phyloP scores from a whole-genome alignment of 1,140 invertebrate species.

The Leptinotarsa defecta region DNA sequence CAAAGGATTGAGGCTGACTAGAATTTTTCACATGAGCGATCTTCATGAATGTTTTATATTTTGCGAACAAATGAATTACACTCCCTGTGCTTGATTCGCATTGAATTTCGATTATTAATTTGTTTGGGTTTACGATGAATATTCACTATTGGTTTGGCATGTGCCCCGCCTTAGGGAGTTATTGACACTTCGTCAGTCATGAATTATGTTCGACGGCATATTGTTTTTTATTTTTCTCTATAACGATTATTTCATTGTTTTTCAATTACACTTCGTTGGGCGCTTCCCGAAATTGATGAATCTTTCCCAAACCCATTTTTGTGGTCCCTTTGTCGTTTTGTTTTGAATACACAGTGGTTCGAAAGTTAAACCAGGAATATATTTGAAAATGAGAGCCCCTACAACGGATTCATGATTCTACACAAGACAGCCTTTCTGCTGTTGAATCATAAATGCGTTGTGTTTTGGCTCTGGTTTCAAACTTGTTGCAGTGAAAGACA shows the following conservation, averaged over 20 bases:
- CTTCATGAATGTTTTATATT: background rate
- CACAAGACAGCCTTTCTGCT: no score
- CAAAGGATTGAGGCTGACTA: background rate
- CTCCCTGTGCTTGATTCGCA: conserved; percentile 7
- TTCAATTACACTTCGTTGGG: background rate
- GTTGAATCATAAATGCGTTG: no score
- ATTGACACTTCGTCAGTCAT: background rate
- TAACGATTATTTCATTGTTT: conserved; percentile 5
- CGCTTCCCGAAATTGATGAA: no score
- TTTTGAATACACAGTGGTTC: no score
- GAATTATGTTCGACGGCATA: background rate
- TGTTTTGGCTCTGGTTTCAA: no score
- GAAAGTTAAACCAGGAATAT: no score
- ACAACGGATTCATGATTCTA: no score
- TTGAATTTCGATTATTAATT: conserved; percentile 8
- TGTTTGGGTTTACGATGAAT: conserved; percentile 18
- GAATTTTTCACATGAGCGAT: conserved; percentile 1
- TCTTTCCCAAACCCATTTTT: no score
- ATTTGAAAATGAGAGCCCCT: no score
- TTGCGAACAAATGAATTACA: conserved; percentile 1
- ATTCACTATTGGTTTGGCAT: conserved; percentile 17
- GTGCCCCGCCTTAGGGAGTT: conserved; percentile 14
- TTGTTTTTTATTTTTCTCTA: background rate
- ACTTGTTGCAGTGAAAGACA: no score
- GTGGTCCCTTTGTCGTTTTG: no score